phyloP scores from a whole-genome alignment of 1,140 invertebrate species.

The Diorhabda carinulata region DNA sequence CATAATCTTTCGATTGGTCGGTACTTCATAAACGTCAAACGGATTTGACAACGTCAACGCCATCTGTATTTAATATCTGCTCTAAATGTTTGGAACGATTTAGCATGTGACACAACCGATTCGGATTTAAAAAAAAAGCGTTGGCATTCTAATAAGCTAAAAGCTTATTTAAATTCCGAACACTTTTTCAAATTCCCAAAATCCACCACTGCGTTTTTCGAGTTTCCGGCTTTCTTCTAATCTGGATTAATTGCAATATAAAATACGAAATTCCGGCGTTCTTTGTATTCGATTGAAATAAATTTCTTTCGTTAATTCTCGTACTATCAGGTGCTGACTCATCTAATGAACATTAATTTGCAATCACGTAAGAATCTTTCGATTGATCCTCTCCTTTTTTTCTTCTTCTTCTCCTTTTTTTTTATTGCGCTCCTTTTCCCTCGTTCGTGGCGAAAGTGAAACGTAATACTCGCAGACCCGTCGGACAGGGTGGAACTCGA shows the following conservation, averaged over 20 bases:
- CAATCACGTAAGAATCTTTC: constrained; percentile 17
- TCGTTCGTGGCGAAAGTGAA: constrained; percentile 10
- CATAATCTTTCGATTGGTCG: too few species aligned
- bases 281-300: constrained; percentile 13
- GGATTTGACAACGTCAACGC: too few species aligned
- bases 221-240: background rate
- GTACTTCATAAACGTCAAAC: too few species aligned
- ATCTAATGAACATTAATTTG: constrained; percentile 21
- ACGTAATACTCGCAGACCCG: constrained; percentile 9
- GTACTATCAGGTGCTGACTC: constrained; percentile 18
- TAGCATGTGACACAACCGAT: too few species aligned
- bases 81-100: too few species aligned
- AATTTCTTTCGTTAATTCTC: constrained; percentile 14
- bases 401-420: background rate
- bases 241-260: constrained; percentile 11
- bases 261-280: background rate
- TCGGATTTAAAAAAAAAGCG: too few species aligned
- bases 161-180: constrained; percentile 12
- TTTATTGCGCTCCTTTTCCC: background rate
- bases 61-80: too few species aligned
- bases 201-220: background rate
- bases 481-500: constrained; percentile 1
- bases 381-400: constrained; percentile 3
- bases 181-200: background rate
- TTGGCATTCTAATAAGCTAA: background rate